Conservation (phyloP, 2,888 invertebrate genomes). For the Polydrusus tereticollis region DNA sequence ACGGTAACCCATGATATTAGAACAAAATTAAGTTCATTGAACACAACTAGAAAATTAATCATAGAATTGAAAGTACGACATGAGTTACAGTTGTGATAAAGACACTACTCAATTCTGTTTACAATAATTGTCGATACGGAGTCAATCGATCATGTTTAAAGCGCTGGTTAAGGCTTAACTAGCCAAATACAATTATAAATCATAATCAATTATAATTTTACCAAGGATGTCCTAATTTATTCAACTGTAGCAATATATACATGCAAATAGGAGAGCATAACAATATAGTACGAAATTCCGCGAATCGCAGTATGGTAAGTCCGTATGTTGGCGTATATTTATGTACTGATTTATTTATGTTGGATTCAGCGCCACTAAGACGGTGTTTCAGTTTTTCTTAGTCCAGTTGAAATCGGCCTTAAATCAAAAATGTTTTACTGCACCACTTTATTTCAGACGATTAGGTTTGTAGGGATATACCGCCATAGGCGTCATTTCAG, state of each 20-base stretch:
- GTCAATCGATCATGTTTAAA: conserved; percentile 20
- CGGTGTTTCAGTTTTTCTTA: background rate
- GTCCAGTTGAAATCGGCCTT: conserved; percentile 1
- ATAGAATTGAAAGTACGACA: background rate
- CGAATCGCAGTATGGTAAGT: conserved; percentile 14
- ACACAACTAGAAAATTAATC: background rate
- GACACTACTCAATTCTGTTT: conserved; percentile 20
- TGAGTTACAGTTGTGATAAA: conserved; percentile 10
- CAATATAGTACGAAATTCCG: conserved; percentile 16
- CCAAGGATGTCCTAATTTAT: conserved; percentile 28
- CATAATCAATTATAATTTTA: conserved; percentile 19
- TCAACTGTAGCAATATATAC: conserved; percentile 11
- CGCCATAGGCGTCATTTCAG: too few species aligned
- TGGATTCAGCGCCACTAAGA: background rate
- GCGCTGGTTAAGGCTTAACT: conserved; percentile 18
- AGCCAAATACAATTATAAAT: conserved; percentile 18
- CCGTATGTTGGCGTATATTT: conserved; percentile 18
- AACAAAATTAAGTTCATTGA: too few species aligned
- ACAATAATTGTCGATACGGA: conserved; percentile 18
- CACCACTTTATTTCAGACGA: too few species aligned
- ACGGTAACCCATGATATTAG: too few species aligned
- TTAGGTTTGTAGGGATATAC: too few species aligned
- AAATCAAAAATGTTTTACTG: background rate
- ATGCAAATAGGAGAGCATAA: conserved; percentile 17
- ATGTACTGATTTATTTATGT: conserved; percentile 18